Evolutionary conservation across 2,113 vertebrate species (phyloP).

Genomic region (Chascanopsetta lugubris): DNA sequence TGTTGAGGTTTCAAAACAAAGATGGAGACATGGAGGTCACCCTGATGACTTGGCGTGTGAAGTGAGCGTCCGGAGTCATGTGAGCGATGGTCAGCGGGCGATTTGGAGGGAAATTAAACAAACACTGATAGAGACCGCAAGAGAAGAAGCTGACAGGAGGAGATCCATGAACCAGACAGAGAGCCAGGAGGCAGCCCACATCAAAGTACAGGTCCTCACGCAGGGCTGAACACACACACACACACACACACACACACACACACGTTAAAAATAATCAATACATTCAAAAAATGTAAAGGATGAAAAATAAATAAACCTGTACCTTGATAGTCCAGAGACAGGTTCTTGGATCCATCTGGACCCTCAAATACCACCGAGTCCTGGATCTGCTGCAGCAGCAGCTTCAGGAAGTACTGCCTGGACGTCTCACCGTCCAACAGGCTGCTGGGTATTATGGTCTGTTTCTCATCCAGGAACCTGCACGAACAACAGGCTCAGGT

Average conservation of each 20-base stretch:
- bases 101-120: constrained; percentile 77
- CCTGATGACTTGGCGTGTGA: constrained; percentile 41
- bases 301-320: background rate
- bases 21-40: constrained; percentile 17
- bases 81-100: constrained; percentile 58
- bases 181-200: constrained; percentile 84
- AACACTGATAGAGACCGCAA: constrained; percentile 84
- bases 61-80: constrained; percentile 65
- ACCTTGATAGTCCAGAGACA: constrained; percentile 77
- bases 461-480: constrained; percentile 51
- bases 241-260: background rate
- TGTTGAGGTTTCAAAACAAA: background rate
- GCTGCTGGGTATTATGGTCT: constrained; percentile 29
- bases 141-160: constrained; percentile 89
- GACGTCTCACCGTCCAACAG: constrained; percentile 21
- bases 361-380: constrained; percentile 76
- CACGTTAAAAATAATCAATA: background rate
- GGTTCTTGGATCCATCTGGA: constrained; percentile 70
- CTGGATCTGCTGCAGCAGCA: constrained; percentile 73
- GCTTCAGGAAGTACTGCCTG: constrained; percentile 68
- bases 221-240: constrained; percentile 71
- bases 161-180: constrained; percentile 87
- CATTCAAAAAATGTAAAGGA: no score
- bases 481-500: background rate
- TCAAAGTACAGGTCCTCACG: constrained; percentile 84